Base-by-base conservation (phyloP, 2,113 vertebrate genomes). In the Pantherophis guttatus region DNA sequence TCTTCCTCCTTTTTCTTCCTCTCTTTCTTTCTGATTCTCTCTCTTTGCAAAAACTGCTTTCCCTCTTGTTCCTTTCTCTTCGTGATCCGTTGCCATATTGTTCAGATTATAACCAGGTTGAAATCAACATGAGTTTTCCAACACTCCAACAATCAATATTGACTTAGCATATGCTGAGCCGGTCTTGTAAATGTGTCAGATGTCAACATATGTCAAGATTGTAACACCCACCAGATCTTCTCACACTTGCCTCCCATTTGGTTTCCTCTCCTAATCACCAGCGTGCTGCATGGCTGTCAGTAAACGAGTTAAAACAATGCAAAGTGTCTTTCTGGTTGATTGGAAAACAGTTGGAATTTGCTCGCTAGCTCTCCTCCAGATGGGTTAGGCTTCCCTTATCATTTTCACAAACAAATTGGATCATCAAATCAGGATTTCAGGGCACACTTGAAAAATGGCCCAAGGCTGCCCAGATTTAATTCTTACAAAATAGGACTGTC, bases 191-290 rank as follows among this genome's bases (percentile, higher is more conserved):
- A 58, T 90, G 88, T 89, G 87, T 81, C 75, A 81, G 75, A 81
- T 90, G 88, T 93, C 88, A 86, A 53, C 88, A 93, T 93, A 90
- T 90, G 88, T 93, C 92, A 90, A 93, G 88, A 90, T 21, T 90
- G 57, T 52, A 17, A 90, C 88, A 90, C 33, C 75, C 54, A 65
- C 44, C 92, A 93, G 92, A 39, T 58, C 65, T 58, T 81, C 88
- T 90, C 89, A 33, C 33, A 17, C 87, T 57, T 57, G 55, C 44
- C 62, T 90, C 89, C 88, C 55, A 33, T 90, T 87, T 87, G 23
- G 8, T 87, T 62, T 33, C 29, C 7, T 62, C 33, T 52, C 88
- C 48, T 21, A 86, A 15, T 62, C 44, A 21, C 48, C n/a, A 9
- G 8, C 26, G 3, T 3, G 54, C 39, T n/a, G 59, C 13, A 4